These are phyloP conservation scores for Anthrax anthrax DNA, from an alignment of 2,888 invertebrate species.

Conservation along the genomic window DNA sequence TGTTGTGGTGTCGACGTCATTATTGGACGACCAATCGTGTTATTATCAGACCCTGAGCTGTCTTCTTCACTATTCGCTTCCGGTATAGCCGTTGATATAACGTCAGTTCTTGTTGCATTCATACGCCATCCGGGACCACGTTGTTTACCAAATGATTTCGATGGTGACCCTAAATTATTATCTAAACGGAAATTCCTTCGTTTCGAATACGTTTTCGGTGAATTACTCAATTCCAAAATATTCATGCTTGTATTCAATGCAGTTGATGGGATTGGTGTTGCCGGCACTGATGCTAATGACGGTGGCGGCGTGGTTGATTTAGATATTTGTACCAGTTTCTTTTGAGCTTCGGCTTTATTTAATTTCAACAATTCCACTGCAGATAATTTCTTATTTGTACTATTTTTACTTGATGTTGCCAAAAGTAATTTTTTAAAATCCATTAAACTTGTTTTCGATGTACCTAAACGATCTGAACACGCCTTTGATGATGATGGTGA, in stretches of 20 bases:
- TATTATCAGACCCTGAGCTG: conserved; percentile 46
- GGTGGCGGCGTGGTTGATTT: conserved; percentile 16
- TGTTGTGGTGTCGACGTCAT: neutral
- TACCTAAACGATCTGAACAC: conserved; percentile 49
- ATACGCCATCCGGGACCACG: conserved; percentile 54
- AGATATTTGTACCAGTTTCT: conserved; percentile 33
- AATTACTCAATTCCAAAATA: conserved; percentile 54
- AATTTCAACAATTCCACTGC: conserved; percentile 68
- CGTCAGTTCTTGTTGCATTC: conserved; percentile 62
- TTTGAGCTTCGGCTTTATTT: conserved; percentile 35
- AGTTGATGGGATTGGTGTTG: conserved; percentile 4
- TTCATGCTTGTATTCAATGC: conserved; percentile 38
- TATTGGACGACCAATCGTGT: neutral
- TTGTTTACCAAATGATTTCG: conserved; percentile 43
- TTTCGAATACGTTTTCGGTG: conserved; percentile 53
- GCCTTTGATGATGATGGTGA: conserved; percentile 23
- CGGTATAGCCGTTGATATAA: conserved; percentile 71
- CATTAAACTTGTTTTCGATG: conserved; percentile 61
- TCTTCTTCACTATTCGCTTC: conserved; percentile 71
- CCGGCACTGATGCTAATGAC: conserved; percentile 1
- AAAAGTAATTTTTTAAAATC: conserved; percentile 72
- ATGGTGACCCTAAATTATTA: conserved; percentile 40
- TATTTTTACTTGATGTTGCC: conserved; percentile 56
- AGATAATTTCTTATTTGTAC: conserved; percentile 45
- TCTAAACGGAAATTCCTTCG: conserved; percentile 40